Percentiles rank a stretch among this genome's conserved stretches.
Conservation (phyloP, 2,888 invertebrate species). For the Spilosoma lubricipeda region DNA sequence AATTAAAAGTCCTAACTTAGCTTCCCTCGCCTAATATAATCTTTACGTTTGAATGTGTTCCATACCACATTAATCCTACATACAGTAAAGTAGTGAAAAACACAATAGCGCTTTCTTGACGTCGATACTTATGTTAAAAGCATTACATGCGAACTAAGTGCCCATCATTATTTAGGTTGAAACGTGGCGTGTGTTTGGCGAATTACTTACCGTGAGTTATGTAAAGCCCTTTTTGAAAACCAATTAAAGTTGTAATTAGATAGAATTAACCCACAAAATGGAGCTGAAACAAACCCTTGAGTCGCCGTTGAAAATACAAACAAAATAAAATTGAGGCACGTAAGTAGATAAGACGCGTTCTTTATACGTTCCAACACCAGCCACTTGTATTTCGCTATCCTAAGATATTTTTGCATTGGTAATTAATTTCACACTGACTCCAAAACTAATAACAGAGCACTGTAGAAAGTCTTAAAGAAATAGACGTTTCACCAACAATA, state of each 20-base stretch:
- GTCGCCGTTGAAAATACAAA: background rate
- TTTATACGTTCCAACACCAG: no score
- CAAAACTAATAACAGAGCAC: no score
- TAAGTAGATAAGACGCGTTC: background rate
- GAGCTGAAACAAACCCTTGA: background rate
- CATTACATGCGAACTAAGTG: slow-evolving; percentile 10
- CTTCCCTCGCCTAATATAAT: background rate
- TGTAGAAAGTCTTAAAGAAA: no score
- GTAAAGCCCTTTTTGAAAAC: background rate
- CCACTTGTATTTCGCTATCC: no score
- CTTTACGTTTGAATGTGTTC: background rate
- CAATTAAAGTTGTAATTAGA: background rate
- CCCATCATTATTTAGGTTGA: slow-evolving; percentile 2
- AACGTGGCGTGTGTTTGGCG: background rate
- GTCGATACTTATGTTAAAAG: slow-evolving; percentile 15
- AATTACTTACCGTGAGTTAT: background rate
- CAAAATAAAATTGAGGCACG: background rate
- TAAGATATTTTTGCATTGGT: no score
- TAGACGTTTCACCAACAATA: no score
- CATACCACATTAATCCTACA: background rate
- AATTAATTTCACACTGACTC: no score
- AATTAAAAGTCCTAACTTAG: background rate
- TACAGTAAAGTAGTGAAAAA: background rate
- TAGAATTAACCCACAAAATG: background rate
- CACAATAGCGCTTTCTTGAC: slow-evolving; percentile 15